Evolutionary conservation across 2,888 invertebrate species (phyloP), one percentile per base, ranked within the genome.

Genomic region (Dicranocentrus wangi): DNA sequence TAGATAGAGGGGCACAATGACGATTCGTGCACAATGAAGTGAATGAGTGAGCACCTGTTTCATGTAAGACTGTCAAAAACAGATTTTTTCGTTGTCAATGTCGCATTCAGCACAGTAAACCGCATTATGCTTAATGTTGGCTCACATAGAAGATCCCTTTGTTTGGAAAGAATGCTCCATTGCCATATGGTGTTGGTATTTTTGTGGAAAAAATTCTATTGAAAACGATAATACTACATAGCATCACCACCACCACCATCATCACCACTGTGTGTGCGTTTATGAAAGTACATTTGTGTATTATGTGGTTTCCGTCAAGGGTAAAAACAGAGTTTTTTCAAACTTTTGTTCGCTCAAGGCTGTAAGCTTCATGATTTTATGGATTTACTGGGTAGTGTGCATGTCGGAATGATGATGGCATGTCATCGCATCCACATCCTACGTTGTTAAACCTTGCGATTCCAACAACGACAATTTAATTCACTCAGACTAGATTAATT

Each of bases 61-160:
- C 78, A 78, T 78, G 70, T 78, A 78, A 78, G 78, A 70, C 70
- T 78, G 78, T 78, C 78, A 78, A 78, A 78, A 78, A 78, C 78
- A 78, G 78, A 78, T 78, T 78, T 78, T 65, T 69, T 77, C 43
- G 78, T 65, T 78, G 78, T 78, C 78, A 78, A 78, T 78, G 78
- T 78, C 78, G 78, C 65, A 42, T 47, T 68, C 51, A 65, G 55
- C 21, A 15, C 3, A 27, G 23, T 3, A 60, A n/a, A 28, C 2
- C 2, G 23, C 61, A 51, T 27, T 76, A 15, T 69, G 21, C 60
- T 32, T 42, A 65, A 65, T 32, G 78, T 51, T 70, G 63, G 51
- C 65, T 78, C 60, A 66, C n/a, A 61, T 53, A 76, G 15, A 21
- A 76, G 58, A 76, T 69, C 69, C 47, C 77, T 53, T 77, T 77